Percentiles rank a stretch among this genome's conserved stretches.
phyloP scores from a whole-genome alignment of 1,140 invertebrate genomes.

The Platyscapa corneri region DNA sequence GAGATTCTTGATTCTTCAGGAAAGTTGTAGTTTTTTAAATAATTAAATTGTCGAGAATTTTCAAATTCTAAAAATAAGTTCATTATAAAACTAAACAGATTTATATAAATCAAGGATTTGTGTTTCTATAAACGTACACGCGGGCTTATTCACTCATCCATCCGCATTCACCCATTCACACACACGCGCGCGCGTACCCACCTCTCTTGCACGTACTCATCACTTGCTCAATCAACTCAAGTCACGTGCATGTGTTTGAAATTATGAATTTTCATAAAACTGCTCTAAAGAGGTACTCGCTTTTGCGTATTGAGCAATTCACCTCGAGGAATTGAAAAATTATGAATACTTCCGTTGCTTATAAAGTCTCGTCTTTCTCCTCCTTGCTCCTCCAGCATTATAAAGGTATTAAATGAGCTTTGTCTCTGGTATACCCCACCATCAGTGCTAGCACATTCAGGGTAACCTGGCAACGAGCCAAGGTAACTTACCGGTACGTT shows the following conservation, averaged over 20 bases:
- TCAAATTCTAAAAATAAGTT: not conserved
- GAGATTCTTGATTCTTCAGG: too few species aligned
- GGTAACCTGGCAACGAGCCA: slow-evolving; percentile 86
- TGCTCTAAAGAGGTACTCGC: not conserved
- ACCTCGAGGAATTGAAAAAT: slow-evolving; percentile 27
- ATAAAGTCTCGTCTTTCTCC: not conserved
- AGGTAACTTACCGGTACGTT: slow-evolving; percentile 84
- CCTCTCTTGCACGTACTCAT: too few species aligned
- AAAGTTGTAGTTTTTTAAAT: too few species aligned
- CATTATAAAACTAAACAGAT: not conserved
- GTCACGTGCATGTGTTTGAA: not conserved
- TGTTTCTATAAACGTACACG: not conserved
- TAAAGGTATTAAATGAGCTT: slow-evolving; percentile 35
- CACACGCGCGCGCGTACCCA: too few species aligned
- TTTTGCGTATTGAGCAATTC: not conserved
- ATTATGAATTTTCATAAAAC: slow-evolving; percentile 15
- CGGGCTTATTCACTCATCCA: too few species aligned
- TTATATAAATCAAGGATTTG: not conserved
- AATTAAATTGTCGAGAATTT: too few species aligned
- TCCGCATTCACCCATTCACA: too few species aligned
- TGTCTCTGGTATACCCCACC: not conserved
- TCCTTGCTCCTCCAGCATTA: not conserved
- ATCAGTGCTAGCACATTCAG: slow-evolving; percentile 58
- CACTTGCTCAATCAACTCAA: not conserved
- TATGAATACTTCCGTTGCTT: not conserved